Conservation (phyloP, 2,797 vertebrate species). For the Emydoidea blandingii region DNA sequence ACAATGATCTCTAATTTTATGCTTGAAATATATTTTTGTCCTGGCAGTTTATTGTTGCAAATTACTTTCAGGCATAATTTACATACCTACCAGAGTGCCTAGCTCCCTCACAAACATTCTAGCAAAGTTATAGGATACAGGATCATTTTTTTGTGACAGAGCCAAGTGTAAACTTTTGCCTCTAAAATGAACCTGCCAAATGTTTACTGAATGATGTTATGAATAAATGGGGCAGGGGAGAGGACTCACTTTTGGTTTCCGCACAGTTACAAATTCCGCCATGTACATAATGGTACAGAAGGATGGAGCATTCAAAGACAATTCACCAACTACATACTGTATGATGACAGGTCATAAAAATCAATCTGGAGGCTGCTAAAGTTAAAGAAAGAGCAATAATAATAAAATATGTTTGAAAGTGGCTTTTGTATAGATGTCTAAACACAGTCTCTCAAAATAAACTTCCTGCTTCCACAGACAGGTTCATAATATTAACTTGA, state of each 20-base stretch:
- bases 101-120: background rate
- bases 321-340: background rate
- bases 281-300: background rate
- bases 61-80: background rate
- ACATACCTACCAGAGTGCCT: rapidly evolving
- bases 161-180: background rate
- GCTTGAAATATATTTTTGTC: background rate
- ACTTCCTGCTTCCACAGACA: background rate
- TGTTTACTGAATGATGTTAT: background rate
- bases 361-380: background rate
- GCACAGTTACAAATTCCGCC: background rate
- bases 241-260: background rate
- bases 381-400: constrained; percentile 6
- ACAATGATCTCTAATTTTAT: background rate
- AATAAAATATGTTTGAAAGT: background rate
- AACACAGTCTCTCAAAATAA: background rate
- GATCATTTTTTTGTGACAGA: background rate
- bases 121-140: background rate
- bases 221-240: background rate
- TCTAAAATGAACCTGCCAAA: background rate
- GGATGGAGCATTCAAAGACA: background rate
- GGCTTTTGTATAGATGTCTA: background rate
- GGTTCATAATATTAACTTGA: background rate
- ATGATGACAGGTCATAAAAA: constrained; percentile 11
- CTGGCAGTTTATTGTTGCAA: background rate